These are phyloP conservation scores for Epinephelus moara DNA, from an alignment of 2,113 vertebrate species.

Conservation along the genomic window DNA sequence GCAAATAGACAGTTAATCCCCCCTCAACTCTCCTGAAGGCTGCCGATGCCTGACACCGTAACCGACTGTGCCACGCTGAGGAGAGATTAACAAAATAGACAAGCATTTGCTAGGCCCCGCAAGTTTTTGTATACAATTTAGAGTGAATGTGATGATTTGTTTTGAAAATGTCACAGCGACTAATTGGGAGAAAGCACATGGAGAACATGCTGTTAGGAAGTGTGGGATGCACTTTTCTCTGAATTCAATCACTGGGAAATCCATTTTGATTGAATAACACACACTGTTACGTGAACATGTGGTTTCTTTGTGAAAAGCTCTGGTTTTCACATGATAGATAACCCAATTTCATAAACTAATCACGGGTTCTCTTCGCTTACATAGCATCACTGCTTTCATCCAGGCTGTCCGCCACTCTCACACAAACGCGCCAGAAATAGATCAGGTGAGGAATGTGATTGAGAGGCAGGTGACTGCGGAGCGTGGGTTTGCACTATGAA, in stretches of 20 bases:
- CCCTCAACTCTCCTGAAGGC: conserved; percentile 31
- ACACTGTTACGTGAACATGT: conserved; percentile 25
- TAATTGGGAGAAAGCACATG: conserved; percentile 44
- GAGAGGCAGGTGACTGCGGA: conserved; percentile 53
- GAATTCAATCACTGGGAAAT: conserved; percentile 43
- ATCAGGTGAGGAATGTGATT: conserved; percentile 53
- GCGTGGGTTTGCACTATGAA: conserved; percentile 26
- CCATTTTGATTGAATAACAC: conserved; percentile 58
- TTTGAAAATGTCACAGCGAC: conserved; percentile 59
- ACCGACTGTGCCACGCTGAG: neutral
- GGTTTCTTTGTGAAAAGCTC: conserved; percentile 26
- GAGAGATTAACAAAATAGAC: conserved; percentile 38
- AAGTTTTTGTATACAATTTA: conserved; percentile 27
- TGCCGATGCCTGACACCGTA: conserved; percentile 33
- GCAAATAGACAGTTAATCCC: conserved; percentile 72
- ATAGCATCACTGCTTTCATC: conserved; percentile 22
- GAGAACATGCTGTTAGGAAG: conserved; percentile 53
- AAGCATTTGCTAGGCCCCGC: neutral
- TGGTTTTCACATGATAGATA: conserved; percentile 63
- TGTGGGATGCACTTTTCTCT: conserved; percentile 18
- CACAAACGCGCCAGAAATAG: conserved; percentile 45
- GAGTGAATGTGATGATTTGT: conserved; percentile 46
- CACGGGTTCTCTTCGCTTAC: conserved; percentile 24
- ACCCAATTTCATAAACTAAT: conserved; percentile 66
- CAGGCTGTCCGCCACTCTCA: neutral